Evolutionary conservation across 2,888 invertebrate genomes (phyloP).

Genomic region (Balanococcus diminutus): DNA sequence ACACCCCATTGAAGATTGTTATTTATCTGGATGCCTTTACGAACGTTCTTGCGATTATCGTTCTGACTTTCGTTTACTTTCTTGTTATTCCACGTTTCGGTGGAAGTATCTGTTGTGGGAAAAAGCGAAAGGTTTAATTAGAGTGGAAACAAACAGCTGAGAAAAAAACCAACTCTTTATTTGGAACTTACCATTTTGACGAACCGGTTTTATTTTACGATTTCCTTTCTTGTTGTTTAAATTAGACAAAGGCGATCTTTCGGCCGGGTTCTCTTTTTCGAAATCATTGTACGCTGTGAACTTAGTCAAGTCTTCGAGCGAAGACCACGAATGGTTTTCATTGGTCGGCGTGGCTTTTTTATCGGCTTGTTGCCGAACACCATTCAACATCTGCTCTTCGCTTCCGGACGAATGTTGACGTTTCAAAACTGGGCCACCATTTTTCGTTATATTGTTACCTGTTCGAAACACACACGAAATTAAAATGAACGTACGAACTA

Average conservation of each 20-base stretch:
- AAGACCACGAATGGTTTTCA: constrained; percentile 62
- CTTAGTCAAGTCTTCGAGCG: constrained; percentile 60
- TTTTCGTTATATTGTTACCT: constrained; percentile 50
- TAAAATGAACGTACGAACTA: not conserved
- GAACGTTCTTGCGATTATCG: constrained; percentile 33
- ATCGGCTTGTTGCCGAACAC: constrained; percentile 52
- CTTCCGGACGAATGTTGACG: constrained; percentile 67
- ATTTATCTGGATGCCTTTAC: constrained; percentile 57
- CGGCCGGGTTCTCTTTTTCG: constrained; percentile 39
- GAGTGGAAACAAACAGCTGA: not conserved
- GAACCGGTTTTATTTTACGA: constrained; percentile 45
- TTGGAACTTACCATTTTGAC: constrained; percentile 41
- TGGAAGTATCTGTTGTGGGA: not conserved
- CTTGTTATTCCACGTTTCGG: constrained; percentile 36
- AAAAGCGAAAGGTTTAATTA: not conserved
- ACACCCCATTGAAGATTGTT: constrained; percentile 56
- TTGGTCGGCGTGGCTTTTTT: constrained; percentile 59
- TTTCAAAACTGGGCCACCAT: constrained; percentile 60
- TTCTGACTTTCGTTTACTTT: constrained; percentile 37
- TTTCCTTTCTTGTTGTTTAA: constrained; percentile 49
- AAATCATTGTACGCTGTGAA: constrained; percentile 43
- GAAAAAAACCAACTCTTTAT: not conserved
- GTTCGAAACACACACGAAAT: not conserved
- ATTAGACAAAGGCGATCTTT: constrained; percentile 49
- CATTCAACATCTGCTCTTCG: constrained; percentile 61